These are phyloP conservation scores for Drosophila atripex DNA, from an alignment of 2,888 invertebrate species.

Conservation along the genomic window DNA sequence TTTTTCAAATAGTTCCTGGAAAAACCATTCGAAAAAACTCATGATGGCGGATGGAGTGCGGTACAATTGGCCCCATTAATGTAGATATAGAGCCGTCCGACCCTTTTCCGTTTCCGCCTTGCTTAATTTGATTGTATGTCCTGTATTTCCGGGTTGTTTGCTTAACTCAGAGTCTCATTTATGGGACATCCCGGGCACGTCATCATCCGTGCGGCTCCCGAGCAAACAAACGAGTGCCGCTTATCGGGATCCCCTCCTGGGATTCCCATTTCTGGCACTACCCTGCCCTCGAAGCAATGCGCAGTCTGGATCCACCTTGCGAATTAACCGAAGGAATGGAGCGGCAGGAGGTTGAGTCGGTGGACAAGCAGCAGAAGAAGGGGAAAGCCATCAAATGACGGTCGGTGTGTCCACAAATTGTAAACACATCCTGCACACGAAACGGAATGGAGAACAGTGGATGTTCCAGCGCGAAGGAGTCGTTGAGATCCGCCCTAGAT, in stretches of 20 bases:
- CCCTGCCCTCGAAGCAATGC: conserved; percentile 21
- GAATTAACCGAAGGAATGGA: conserved; percentile 42
- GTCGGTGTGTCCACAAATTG: conserved; percentile 80
- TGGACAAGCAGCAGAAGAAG: neutral
- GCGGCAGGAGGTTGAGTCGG: conserved; percentile 8
- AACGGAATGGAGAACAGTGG: conserved; percentile 37
- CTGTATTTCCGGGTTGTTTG: conserved; percentile 32
- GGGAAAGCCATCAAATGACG: conserved; percentile 62
- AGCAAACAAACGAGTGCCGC: conserved; percentile 42
- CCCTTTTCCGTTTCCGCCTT: conserved; percentile 31
- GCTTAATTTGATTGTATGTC: conserved; percentile 32
- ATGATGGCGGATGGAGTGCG: conserved; percentile 4
- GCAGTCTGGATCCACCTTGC: conserved; percentile 42
- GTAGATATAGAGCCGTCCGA: conserved; percentile 21
- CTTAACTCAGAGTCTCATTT: conserved; percentile 31
- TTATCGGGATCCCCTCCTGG: conserved; percentile 21
- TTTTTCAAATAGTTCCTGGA: conserved; percentile 2
- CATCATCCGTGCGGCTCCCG: conserved; percentile 42
- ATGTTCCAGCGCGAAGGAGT: conserved; percentile 14
- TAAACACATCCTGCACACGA: conserved; percentile 79
- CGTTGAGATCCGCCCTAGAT: conserved; percentile 23
- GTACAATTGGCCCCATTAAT: conserved; percentile 19
- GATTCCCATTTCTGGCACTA: neutral
- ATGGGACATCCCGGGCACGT: conserved; percentile 45
- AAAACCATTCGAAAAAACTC: conserved; percentile 7